Conservation (phyloP, 2,888 invertebrate genomes). For the Kryphioiulus occultus region DNA sequence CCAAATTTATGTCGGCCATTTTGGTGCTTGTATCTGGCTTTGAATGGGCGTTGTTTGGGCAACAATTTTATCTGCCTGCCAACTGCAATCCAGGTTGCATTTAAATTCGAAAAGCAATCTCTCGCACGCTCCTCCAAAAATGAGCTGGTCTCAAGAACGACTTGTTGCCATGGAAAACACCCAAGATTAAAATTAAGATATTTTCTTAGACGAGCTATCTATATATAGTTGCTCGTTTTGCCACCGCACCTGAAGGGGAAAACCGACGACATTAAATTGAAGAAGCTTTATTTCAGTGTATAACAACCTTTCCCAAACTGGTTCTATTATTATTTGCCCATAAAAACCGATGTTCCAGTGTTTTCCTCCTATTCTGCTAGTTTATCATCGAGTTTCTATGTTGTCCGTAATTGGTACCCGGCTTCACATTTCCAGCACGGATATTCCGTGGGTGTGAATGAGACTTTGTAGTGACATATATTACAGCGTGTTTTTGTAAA, state of each 20-base stretch:
- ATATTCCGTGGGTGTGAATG: too few relatives aligned
- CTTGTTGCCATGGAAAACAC: neutral
- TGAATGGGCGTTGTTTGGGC: neutral
- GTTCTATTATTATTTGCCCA: neutral
- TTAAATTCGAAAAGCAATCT: neutral
- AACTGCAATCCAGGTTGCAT: neutral
- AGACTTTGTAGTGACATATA: too few relatives aligned
- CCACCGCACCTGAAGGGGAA: neutral
- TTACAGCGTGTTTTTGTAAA: too few relatives aligned
- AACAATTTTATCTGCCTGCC: too few relatives aligned
- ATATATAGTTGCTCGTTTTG: neutral
- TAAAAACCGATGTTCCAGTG: too few relatives aligned
- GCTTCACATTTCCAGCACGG: too few relatives aligned
- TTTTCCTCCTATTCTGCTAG: too few relatives aligned
- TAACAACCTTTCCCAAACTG: neutral
- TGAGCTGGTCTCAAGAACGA: neutral
- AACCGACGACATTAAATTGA: neutral
- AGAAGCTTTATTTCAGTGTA: neutral
- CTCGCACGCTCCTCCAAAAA: neutral
- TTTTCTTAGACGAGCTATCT: neutral
- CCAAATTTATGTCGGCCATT: neutral
- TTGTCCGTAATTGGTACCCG: too few relatives aligned
- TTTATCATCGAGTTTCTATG: too few relatives aligned
- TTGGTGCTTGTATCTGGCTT: neutral
- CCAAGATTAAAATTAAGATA: neutral